These are phyloP conservation scores for Symphodus melops DNA, from an alignment of 2,113 vertebrate genomes.

Conservation along the genomic window DNA sequence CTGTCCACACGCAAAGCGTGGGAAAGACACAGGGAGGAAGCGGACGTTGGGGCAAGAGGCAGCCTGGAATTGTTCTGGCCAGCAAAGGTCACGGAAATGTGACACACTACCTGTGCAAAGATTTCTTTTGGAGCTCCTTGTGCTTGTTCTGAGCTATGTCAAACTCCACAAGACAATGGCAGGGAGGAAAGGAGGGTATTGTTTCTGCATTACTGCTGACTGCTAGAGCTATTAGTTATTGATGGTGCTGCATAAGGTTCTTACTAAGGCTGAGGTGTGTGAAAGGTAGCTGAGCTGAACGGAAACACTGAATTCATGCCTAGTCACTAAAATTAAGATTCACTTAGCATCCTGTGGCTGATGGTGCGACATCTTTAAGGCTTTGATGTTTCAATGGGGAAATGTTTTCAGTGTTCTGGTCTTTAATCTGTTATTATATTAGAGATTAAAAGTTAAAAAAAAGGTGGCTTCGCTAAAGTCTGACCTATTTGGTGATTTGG, in stretches of 20 bases:
- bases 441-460: not conserved
- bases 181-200: constrained; percentile 61
- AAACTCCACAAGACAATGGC: constrained; percentile 69
- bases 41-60: constrained; percentile 78
- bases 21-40: constrained; percentile 86
- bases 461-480: not conserved
- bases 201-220: constrained; percentile 54
- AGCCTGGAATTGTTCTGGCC: constrained; percentile 85
- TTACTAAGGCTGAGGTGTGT: constrained; percentile 5
- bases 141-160: constrained; percentile 45
- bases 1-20: constrained; percentile 82
- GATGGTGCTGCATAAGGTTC: constrained; percentile 12
- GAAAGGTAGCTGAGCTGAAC: not conserved
- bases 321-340: not conserved
- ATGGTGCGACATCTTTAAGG: not conserved
- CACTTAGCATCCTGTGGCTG: not conserved
- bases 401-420: not conserved
- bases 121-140: constrained; percentile 74
- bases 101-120: constrained; percentile 84
- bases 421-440: not conserved
- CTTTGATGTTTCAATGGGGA: not conserved
- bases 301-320: not conserved
- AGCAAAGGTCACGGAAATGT: constrained; percentile 83
- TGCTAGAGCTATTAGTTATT: constrained; percentile 70
- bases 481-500: constrained; percentile 21